Conservation (phyloP, 2,113 vertebrate species). For the Cebidichthys violaceus region DNA sequence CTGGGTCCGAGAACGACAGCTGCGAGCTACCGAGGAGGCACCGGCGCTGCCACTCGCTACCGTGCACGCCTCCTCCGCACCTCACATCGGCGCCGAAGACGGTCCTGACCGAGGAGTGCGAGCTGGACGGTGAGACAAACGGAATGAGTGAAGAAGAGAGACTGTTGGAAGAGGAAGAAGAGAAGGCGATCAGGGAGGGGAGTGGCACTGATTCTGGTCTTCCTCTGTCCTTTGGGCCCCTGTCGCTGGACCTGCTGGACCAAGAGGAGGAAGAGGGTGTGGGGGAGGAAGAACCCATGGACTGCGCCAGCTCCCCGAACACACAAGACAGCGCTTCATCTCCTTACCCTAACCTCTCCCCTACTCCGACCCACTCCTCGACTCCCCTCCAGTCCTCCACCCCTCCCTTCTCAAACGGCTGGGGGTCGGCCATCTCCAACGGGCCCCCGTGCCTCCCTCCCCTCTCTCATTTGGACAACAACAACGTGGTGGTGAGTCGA, state of each 20-base stretch:
- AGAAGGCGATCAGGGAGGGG: constrained; percentile 6
- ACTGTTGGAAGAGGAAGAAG: constrained; percentile 25
- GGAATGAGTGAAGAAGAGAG: constrained; percentile 2
- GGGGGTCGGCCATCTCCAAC: constrained; percentile 80
- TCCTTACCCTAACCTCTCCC: constrained; percentile 55
- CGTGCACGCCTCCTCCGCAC: constrained; percentile 88
- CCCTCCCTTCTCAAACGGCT: constrained; percentile 75
- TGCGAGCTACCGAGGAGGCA: constrained; percentile 43
- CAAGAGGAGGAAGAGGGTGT: constrained; percentile 30
- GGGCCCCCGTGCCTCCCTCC: constrained; percentile 81
- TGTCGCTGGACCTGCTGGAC: constrained; percentile 72
- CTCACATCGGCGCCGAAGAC: constrained; percentile 49
- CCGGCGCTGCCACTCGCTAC: constrained; percentile 91
- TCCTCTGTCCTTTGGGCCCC: constrained; percentile 70
- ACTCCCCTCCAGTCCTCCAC: constrained; percentile 72
- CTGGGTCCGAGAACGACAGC: constrained; percentile 53
- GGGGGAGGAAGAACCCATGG: constrained; percentile 83
- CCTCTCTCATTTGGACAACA: constrained; percentile 82
- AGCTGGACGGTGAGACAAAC: background rate
- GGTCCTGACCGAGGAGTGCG: constrained; percentile 32
- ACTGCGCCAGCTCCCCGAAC: constrained; percentile 85
- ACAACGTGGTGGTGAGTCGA: constrained; percentile 85
- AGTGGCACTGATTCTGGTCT: constrained; percentile 67
- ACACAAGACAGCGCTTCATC: constrained; percentile 67
- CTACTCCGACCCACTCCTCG: constrained; percentile 43